Percentiles rank a stretch among this genome's conserved stretches.
These are phyloP conservation scores for Alouatta palliata DNA, from an alignment of 2,113 vertebrate species.

Conservation along the genomic window DNA sequence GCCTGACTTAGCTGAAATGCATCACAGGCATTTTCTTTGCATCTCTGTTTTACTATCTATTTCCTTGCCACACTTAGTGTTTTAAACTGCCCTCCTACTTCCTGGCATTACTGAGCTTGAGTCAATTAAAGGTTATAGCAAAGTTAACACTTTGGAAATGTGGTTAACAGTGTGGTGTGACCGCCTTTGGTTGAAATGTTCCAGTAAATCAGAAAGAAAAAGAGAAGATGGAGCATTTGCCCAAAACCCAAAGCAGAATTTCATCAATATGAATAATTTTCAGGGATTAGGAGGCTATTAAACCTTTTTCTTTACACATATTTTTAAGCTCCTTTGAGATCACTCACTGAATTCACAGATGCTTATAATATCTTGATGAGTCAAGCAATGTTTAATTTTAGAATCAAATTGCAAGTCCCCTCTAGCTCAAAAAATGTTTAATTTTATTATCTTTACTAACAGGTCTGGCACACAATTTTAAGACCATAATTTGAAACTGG, in stretches of 20 bases:
- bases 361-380: constrained; percentile 52
- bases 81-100: neutral
- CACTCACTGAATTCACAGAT: constrained; percentile 48
- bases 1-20: neutral
- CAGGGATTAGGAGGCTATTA: constrained; percentile 25
- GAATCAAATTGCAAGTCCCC: constrained; percentile 27
- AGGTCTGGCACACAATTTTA: constrained; percentile 28
- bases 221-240: constrained; percentile 29
- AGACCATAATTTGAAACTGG: neutral
- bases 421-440: neutral
- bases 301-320: constrained; percentile 62
- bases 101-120: neutral
- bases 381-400: constrained; percentile 36
- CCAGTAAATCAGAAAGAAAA: constrained; percentile 47
- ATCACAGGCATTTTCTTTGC: neutral
- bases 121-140: constrained; percentile 28
- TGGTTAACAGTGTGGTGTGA: constrained; percentile 3
- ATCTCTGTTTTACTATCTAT: neutral
- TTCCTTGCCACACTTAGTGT: neutral
- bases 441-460: constrained; percentile 53
- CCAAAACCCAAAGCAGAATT: constrained; percentile 44
- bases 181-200: constrained; percentile 27
- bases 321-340: constrained; percentile 54
- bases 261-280: constrained; percentile 55
- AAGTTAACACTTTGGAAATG: constrained; percentile 60